phyloP scores from a whole-genome alignment of 2,888 invertebrate species.

The Cephus rjabovi region DNA sequence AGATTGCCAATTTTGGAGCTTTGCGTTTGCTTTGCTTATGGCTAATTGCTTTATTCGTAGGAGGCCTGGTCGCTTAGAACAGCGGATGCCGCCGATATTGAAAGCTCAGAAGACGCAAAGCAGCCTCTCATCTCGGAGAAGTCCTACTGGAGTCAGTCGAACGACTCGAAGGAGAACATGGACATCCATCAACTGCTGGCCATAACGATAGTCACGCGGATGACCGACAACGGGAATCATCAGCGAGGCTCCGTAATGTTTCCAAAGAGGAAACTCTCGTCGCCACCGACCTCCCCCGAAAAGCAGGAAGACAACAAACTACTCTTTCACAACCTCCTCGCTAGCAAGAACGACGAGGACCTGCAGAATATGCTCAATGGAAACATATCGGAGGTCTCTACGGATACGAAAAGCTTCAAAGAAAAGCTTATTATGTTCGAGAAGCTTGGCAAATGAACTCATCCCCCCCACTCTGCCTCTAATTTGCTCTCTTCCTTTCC shows the following conservation, averaged over 20 bases:
- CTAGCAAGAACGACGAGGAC: slow-evolving; percentile 60
- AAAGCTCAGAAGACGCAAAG: slow-evolving; percentile 49
- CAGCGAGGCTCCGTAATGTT: slow-evolving; percentile 42
- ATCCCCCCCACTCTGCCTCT: background rate
- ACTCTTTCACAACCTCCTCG: slow-evolving; percentile 56
- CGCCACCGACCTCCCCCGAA: slow-evolving; percentile 55
- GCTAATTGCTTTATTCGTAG: slow-evolving; percentile 30
- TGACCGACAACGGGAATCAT: slow-evolving; percentile 62
- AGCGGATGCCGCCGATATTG: slow-evolving; percentile 39
- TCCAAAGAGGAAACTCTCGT: slow-evolving; percentile 55
- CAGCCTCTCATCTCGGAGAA: slow-evolving; percentile 46
- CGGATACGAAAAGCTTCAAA: slow-evolving; percentile 63
- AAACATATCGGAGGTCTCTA: slow-evolving; percentile 64
- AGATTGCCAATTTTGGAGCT: no score
- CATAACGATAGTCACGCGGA: slow-evolving; percentile 58
- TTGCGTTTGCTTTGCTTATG: no score
- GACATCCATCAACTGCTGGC: slow-evolving; percentile 59
- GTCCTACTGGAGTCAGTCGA: slow-evolving; percentile 55
- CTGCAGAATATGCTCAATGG: slow-evolving; percentile 64
- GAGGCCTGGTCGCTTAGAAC: slow-evolving; percentile 53
- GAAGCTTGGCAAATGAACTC: slow-evolving; percentile 59
- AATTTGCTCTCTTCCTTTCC: background rate
- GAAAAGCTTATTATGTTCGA: slow-evolving; percentile 65
- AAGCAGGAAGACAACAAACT: slow-evolving; percentile 59
- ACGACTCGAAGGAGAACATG: slow-evolving; percentile 58